Conservation (phyloP, 2,113 vertebrate genomes). For the Pseudonaja textilis region DNA sequence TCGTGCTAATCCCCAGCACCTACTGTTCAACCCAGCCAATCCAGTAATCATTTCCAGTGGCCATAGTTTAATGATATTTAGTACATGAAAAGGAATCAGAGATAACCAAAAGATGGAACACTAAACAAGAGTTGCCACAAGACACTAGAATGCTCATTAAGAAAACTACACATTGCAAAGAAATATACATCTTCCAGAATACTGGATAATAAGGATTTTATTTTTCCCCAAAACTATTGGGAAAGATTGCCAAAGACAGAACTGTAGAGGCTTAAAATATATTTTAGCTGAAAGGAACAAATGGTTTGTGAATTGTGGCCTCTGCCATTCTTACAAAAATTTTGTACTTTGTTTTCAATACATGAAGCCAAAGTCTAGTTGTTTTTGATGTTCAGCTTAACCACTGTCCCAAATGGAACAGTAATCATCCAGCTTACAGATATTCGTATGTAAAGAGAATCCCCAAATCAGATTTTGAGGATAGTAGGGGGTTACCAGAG, state of each 20-base stretch:
- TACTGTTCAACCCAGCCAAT: neutral
- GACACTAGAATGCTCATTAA: neutral
- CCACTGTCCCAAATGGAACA: neutral
- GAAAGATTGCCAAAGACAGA: neutral
- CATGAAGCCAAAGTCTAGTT: neutral
- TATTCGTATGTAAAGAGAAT: neutral
- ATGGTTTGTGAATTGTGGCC: neutral
- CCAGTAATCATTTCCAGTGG: constrained; percentile 12
- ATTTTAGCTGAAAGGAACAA: neutral
- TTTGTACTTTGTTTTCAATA: neutral
- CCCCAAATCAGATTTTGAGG: neutral
- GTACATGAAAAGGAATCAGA: constrained; percentile 8
- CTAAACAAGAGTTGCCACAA: neutral
- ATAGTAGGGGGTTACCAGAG: neutral
- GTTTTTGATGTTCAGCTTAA: neutral
- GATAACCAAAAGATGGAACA: neutral
- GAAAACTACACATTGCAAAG: neutral
- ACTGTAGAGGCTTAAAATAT: neutral
- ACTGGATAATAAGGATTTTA: neutral
- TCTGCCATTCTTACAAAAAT: neutral
- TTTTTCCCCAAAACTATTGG: neutral
- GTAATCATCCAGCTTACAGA: neutral
- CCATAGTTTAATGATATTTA: constrained; percentile 19
- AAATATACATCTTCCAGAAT: neutral
- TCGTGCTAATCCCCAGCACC: constrained; percentile 6